Evolutionary conservation across 53 echinoderm and acorn worm genomes (phyloP), one percentile per base, ranked within the genome.

Genomic region (Hippasteria phrygiana): DNA sequence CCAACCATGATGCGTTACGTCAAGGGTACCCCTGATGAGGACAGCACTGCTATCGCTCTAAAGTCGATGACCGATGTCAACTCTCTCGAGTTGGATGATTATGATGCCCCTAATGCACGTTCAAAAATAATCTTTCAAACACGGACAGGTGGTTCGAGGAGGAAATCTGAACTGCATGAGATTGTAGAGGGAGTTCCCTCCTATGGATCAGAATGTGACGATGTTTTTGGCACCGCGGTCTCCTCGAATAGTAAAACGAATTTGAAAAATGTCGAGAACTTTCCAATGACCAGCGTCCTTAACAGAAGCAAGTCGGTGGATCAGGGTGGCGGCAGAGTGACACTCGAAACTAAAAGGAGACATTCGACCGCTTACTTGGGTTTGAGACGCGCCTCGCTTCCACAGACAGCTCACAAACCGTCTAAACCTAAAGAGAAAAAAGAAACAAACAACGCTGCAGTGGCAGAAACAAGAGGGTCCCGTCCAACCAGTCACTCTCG

Each of bases 1-100:
- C 93, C 95, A 3, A 86, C 80, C 80, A 93, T 93, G 93, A 69
- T 53, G 50, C 88, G 83, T 37, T 91, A 70, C 43, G 53, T 59
- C 16, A 74, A 88, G 55, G 75, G 35, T 32, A 54, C 82, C 9
- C 87, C 88, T 5, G 91, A 88, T 31, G 91, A 90, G 29, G 90
- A 89, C 43, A 87, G 47, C 63, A 87, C 59, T 37, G 62, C 55
- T 41, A 67, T 77, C 11, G 80, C 78, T 2, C 87, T 87, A 40
- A 67, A 87, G 36, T 56, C 63, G 36, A 73, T 92, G 54, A 38
- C 36, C 35, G 89, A 83, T 12, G 90, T 75, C 0, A 87, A 92
- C 33, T 64, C 67, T 2, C 47, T 14, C 1, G 67, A 36, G 13
- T 42, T 27, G n/a, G n/a, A 54, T 17, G 54, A 59, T 26, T 1